Base-by-base conservation (phyloP, 2,888 invertebrate genomes). In the Pollenia labialis region DNA sequence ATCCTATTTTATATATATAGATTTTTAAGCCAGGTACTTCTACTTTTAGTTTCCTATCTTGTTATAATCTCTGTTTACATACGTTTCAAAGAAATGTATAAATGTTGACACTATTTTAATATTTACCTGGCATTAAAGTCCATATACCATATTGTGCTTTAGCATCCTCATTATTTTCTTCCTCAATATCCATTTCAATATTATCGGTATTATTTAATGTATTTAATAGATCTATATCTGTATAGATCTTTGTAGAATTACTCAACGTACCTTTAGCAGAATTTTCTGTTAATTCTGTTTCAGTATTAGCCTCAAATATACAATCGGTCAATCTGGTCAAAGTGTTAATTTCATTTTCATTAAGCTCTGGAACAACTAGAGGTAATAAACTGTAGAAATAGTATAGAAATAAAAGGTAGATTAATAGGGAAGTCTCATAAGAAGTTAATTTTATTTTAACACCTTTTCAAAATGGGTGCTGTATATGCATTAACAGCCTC, bases 381-480 rank as follows among this genome's bases (percentile, higher is more conserved):
- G 89, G 87, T 0, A 93, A 72, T 50, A 93, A 88, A 44, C 93
- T 93, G 10, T 0, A 23, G 14, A 46, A 44, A 3, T 9, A 7
- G 11, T 12, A 23, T 52, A 14, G 1, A 23, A 16, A 40, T 71
- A 18, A 48, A 23, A 7, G 1, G n/a, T 32, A 23, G 32, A 14
- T 7, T 56, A 16, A 6, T 1, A 7, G 14, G 42, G 12, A 42
- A 16, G 4, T 16, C 2, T 23, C 42, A 40, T 52, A 11, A 23
- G 40, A 9, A 12, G 0, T n/a, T 54, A 18, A 1, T 23, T 60
- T 58, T 48, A 46, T 16, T 32, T 48, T 40, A 56, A 48, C 88
- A 93, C 93, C 90, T 90, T 68, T 91, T 91, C 0, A 93, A 23
- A 23, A 93, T 85, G 0, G 91, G 87, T 0, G 85, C 90, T 1